phyloP scores from a whole-genome alignment of 1,140 invertebrate genomes.

The Zaprionus lachaisei region DNA sequence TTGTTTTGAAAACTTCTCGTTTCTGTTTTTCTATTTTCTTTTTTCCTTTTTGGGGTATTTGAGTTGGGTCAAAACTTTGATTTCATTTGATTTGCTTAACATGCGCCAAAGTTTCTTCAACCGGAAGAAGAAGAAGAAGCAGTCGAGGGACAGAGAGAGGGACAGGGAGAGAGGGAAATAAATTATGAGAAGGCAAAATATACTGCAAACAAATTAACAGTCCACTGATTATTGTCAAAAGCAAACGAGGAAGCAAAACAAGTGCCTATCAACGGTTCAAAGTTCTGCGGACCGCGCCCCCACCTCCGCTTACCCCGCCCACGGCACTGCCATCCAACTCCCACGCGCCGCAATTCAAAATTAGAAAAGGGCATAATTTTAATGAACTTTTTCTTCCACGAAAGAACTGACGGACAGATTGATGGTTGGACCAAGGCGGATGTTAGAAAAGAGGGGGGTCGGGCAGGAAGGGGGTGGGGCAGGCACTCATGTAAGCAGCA shows the following conservation, averaged over 20 bases:
- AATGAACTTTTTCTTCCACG: conserved; percentile 74
- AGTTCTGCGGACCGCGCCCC: conserved; percentile 24
- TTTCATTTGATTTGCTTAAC: conserved; percentile 76
- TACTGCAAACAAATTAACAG: conserved; percentile 77
- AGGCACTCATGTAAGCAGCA: conserved; percentile 58
- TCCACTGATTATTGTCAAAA: conserved; percentile 83
- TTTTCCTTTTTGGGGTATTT: conserved; percentile 7
- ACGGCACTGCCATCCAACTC: neutral
- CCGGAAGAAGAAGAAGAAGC: conserved; percentile 61
- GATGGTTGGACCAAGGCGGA: neutral
- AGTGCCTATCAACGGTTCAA: conserved; percentile 67
- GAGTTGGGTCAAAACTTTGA: conserved; percentile 64
- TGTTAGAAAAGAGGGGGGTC: too few species aligned
- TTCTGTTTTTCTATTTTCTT: conserved; percentile 20
- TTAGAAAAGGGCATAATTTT: conserved; percentile 83
- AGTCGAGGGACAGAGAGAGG: neutral
- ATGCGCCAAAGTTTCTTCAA: conserved; percentile 80
- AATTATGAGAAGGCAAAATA: conserved; percentile 45
- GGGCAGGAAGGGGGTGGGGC: neutral
- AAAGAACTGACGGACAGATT: conserved; percentile 11
- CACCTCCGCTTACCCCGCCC: neutral
- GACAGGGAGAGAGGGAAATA: conserved; percentile 15
- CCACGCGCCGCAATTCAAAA: conserved; percentile 57
- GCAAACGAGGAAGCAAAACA: conserved; percentile 73
- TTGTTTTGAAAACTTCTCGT: conserved; percentile 30